Percentiles rank a stretch among this genome's conserved stretches.
These are phyloP conservation scores for Tokudaia muenninki DNA, from an alignment of 2,797 vertebrate species.

Conservation along the genomic window DNA sequence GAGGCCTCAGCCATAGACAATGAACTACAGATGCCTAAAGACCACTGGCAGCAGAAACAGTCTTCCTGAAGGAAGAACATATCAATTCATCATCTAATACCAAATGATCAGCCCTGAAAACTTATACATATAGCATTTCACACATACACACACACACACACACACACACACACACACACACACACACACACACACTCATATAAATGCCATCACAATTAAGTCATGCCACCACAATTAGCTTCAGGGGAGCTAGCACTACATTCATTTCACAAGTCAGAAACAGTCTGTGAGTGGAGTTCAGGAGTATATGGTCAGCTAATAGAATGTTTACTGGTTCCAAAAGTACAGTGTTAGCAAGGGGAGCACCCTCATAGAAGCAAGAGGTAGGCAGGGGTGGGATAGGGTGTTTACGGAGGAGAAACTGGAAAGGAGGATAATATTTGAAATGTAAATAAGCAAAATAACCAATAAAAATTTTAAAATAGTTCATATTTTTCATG, in stretches of 20 bases:
- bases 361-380: too few relatives aligned
- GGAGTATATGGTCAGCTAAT: not conserved
- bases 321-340: not conserved
- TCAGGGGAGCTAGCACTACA: not conserved
- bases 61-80: not conserved
- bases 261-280: conserved; percentile 8
- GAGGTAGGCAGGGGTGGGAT: too few relatives aligned
- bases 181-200: too few relatives aligned
- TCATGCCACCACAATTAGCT: conserved; percentile 26
- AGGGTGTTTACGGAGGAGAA: too few relatives aligned
- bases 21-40: not conserved
- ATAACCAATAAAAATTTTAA: too few relatives aligned
- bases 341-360: not conserved
- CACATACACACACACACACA: not conserved
- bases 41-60: not conserved
- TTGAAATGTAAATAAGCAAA: too few relatives aligned
- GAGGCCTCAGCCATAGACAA: not conserved
- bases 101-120: not conserved
- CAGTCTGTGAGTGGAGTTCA: not conserved
- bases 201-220: conserved; percentile 41
- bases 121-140: not conserved
- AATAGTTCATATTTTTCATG: not conserved
- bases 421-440: too few relatives aligned
- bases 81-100: not conserved
- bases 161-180: too few relatives aligned